phyloP scores from a whole-genome alignment of 1,140 invertebrate genomes.

The Vanessa atalanta region DNA sequence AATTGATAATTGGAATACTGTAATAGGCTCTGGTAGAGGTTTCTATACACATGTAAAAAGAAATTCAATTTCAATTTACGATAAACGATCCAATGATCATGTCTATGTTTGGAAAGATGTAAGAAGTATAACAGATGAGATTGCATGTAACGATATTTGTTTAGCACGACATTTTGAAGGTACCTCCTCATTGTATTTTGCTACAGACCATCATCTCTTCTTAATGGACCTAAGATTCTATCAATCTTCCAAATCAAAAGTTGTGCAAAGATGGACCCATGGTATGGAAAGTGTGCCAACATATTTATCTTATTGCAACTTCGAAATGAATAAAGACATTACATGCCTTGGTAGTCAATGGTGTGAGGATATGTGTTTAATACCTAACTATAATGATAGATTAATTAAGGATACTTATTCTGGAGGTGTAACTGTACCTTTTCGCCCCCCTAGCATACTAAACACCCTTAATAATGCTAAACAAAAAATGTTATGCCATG shows the following conservation, averaged over 20 bases:
- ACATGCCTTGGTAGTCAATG: constrained; percentile 67
- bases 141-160: constrained; percentile 60
- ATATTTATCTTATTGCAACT: constrained; percentile 56
- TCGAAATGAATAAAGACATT: constrained; percentile 60
- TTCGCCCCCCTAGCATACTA: constrained; percentile 62
- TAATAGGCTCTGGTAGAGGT: constrained; percentile 51
- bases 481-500: constrained; percentile 52
- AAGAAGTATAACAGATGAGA: constrained; percentile 55
- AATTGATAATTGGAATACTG: constrained; percentile 66
- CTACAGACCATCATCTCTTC: constrained; percentile 67
- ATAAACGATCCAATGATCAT: constrained; percentile 58
- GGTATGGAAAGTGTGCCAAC: constrained; percentile 63
- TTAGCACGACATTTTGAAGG: constrained; percentile 51
- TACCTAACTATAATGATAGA: constrained; percentile 53
- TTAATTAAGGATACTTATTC: constrained; percentile 43
- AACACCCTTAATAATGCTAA: constrained; percentile 54
- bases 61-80: constrained; percentile 58
- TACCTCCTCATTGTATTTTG: constrained; percentile 54
- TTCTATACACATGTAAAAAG: constrained; percentile 57
- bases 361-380: constrained; percentile 69
- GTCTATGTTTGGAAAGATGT: constrained; percentile 51
- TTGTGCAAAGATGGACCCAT: constrained; percentile 66
- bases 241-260: constrained; percentile 45
- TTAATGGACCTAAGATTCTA: constrained; percentile 60
- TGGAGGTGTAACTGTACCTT: constrained; percentile 55